Percentiles rank a stretch among this genome's conserved stretches.
Evolutionary conservation across 2,113 vertebrate species (phyloP).

Genomic region (Jaculus jaculus): DNA sequence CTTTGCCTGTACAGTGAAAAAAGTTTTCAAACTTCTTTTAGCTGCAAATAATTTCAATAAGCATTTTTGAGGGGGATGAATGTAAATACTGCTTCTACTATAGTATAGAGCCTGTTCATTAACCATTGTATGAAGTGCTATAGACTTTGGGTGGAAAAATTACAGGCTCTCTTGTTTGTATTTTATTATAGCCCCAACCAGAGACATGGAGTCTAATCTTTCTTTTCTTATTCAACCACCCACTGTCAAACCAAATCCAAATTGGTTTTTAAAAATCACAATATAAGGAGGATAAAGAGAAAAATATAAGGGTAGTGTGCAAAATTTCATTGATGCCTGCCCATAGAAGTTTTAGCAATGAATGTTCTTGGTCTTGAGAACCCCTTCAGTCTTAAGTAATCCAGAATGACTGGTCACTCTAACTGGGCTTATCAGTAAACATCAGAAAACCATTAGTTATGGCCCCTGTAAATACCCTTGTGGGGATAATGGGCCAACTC

Average conservation of each 20-base stretch:
- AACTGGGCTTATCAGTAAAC: background rate
- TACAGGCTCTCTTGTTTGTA: background rate
- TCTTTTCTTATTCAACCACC: slow-evolving; percentile 6
- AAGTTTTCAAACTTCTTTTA: slow-evolving; percentile 75
- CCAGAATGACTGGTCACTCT: background rate
- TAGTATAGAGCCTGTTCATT: slow-evolving; percentile 60
- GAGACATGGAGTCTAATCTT: background rate
- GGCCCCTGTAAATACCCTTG: background rate
- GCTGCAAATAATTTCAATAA: slow-evolving; percentile 74
- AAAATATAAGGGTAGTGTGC: background rate
- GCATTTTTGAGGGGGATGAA: slow-evolving; percentile 70
- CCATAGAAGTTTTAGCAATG: background rate
- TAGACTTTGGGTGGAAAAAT: slow-evolving; percentile 2
- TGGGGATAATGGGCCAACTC: background rate
- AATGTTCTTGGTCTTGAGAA: background rate
- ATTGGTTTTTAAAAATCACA: slow-evolving; percentile 26
- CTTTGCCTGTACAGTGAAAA: slow-evolving; percentile 62
- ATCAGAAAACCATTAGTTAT: slow-evolving; percentile 1
- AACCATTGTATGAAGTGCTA: slow-evolving; percentile 54
- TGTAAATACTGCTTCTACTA: slow-evolving; percentile 67
- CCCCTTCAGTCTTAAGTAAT: background rate
- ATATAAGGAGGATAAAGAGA: background rate
- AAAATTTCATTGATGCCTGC: background rate
- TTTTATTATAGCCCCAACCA: slow-evolving; percentile 17
- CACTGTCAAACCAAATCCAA: background rate